Evolutionary conservation across 2,113 vertebrate genomes (phyloP).

Genomic region (Tragelaphus strepsiceros): DNA sequence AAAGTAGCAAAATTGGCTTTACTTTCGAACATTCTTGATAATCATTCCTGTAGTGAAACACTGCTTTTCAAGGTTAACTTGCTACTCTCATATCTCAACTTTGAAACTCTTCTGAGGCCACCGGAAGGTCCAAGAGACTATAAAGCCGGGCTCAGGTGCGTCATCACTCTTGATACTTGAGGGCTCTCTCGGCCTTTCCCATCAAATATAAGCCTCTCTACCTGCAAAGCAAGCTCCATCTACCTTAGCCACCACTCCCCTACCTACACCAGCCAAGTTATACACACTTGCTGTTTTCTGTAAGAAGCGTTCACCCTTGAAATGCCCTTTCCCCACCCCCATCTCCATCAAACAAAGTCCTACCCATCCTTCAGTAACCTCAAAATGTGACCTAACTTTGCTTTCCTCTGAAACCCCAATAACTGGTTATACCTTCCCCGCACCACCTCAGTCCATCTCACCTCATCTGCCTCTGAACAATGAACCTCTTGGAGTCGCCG

Average conservation of each 20-base stretch:
- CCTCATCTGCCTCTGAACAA: not conserved
- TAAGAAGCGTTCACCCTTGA: conserved; percentile 58
- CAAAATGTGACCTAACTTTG: not conserved
- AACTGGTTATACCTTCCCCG: not conserved
- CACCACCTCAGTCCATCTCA: not conserved
- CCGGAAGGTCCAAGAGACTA: not conserved
- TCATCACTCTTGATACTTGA: not conserved
- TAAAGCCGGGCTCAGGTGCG: not conserved
- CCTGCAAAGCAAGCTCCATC: not conserved
- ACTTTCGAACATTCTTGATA: not conserved
- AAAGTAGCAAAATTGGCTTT: not conserved
- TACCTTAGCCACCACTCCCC: not conserved
- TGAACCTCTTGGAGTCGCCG: not conserved
- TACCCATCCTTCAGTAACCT: not conserved
- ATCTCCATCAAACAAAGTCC: not conserved
- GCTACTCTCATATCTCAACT: not conserved
- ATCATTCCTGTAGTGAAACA: not conserved
- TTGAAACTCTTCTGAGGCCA: not conserved
- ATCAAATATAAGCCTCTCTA: not conserved
- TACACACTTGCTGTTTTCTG: not conserved
- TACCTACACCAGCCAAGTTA: not conserved
- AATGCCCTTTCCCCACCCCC: conserved; percentile 41
- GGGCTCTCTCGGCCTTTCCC: not conserved
- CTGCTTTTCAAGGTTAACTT: not conserved
- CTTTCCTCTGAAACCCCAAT: not conserved